Evolutionary conservation across 2,113 vertebrate genomes (phyloP), one percentile per base, ranked within the genome.

Genomic region (Labrus mixtus): DNA sequence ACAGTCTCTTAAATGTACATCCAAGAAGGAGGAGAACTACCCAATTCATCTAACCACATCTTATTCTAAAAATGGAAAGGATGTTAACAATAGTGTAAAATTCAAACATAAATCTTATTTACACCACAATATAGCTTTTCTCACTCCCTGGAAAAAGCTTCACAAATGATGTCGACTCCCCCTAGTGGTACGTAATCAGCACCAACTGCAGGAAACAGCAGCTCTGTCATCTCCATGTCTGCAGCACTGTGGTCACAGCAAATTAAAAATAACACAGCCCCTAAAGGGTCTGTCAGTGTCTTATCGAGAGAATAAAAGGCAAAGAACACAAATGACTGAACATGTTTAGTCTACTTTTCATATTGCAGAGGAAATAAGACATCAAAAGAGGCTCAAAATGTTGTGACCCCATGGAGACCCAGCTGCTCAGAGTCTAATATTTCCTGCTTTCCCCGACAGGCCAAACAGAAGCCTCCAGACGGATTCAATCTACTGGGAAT

Each of bases 101-200:
- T n/a, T n/a, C n/a, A n/a, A n/a, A n/a, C n/a, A n/a, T n/a, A n/a
- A 13, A 56, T 70, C 50, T 56, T 13, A 79, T 20, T 5, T n/a
- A n/a, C n/a, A n/a, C n/a, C n/a, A n/a, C n/a, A n/a, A n/a, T n/a
- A 19, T 10, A 23, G 19, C 25, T 37, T 56, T 39, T 29, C 23
- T 59, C 29, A 10, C 15, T 63, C 17, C 15, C 20, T 1, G 11
- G 8, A n/a, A 37, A 11, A 62, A 3, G 8, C 8, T 39, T 78
- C 33, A 9, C 1, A 12, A 81, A 51, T 55, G 54, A 71, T 54
- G 70, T 67, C 41, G 57, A 16, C 83, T 58, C 91, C 90, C 87
- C 67, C 92, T 93, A 89, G 87, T 89, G 92, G 91, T 41, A 1
- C 12, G 43, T 20, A 13, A 56, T 29, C 13, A 22, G 8, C 43